These are phyloP conservation scores for Myiagra hebetior DNA, from an alignment of 2,113 vertebrate species.

Conservation along the genomic window DNA sequence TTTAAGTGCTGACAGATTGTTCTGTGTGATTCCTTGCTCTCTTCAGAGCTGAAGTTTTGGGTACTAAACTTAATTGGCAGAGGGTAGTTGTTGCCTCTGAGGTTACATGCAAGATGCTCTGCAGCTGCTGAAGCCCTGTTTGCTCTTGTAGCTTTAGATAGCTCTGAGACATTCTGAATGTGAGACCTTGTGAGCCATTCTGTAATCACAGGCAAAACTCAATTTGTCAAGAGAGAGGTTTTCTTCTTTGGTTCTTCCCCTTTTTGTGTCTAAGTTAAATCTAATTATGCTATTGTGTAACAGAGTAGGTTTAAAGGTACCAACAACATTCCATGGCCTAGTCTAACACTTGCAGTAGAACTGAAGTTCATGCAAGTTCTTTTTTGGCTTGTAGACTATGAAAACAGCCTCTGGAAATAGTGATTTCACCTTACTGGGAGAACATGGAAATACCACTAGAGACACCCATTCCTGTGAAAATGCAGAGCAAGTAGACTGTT, in stretches of 20 bases:
- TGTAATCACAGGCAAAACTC: neutral
- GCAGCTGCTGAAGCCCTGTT: neutral
- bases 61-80: neutral
- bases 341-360: neutral
- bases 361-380: neutral
- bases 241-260: neutral
- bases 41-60: neutral
- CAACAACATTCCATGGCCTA: neutral
- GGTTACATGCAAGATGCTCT: neutral
- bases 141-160: neutral
- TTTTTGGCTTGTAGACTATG: neutral
- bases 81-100: neutral
- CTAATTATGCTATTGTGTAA: neutral
- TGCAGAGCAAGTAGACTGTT: neutral
- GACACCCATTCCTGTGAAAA: neutral
- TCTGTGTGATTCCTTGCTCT: neutral
- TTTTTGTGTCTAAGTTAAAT: neutral
- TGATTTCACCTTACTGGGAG: neutral
- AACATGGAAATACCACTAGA: neutral
- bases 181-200: neutral
- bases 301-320: neutral
- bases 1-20: neutral
- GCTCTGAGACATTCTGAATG: neutral
- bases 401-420: neutral
- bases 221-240: neutral